Conservation (phyloP, 2,888 invertebrate species). For the Polyommatus icarus region DNA sequence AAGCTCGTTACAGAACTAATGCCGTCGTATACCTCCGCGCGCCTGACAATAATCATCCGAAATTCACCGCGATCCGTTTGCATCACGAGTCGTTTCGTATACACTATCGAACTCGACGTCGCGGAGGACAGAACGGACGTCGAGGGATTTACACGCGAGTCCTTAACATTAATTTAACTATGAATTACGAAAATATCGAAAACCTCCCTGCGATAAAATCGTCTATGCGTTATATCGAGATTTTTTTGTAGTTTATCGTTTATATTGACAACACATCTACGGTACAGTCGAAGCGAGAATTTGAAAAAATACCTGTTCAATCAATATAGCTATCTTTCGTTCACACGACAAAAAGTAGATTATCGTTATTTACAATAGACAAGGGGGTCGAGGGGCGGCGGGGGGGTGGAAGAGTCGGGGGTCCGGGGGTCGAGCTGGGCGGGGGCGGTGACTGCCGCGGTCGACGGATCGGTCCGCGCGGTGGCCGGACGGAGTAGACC, state of each 20-base stretch:
- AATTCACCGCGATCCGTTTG: constrained; percentile 32
- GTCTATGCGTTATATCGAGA: constrained; percentile 76
- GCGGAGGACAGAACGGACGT: constrained; percentile 57
- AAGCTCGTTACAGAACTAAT: constrained; percentile 50
- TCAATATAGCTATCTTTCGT: constrained; percentile 76
- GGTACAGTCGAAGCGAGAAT: constrained; percentile 80
- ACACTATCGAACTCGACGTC: constrained; percentile 42
- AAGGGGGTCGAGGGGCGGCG: constrained; percentile 48
- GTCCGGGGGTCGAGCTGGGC: constrained; percentile 36
- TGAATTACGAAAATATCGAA: constrained; percentile 75
- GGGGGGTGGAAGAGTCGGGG: constrained; percentile 47
- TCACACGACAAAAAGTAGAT: constrained; percentile 79
- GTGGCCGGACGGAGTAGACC: constrained; percentile 55
- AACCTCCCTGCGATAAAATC: constrained; percentile 76
- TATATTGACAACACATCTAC: constrained; percentile 80
- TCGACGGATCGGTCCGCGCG: constrained; percentile 61
- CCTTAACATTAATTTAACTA: constrained; percentile 74
- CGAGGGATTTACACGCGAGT: constrained; percentile 46
- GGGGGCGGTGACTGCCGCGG: constrained; percentile 58
- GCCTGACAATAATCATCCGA: constrained; percentile 35
- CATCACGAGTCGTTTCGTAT: constrained; percentile 32
- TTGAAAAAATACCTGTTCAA: constrained; percentile 80
- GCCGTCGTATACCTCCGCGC: constrained; percentile 38
- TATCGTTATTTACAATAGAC: constrained; percentile 79
- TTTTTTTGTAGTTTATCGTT: constrained; percentile 73